These are phyloP conservation scores for Drosophila neocordata DNA, from an alignment of 1,140 invertebrate genomes.

Conservation along the genomic window DNA sequence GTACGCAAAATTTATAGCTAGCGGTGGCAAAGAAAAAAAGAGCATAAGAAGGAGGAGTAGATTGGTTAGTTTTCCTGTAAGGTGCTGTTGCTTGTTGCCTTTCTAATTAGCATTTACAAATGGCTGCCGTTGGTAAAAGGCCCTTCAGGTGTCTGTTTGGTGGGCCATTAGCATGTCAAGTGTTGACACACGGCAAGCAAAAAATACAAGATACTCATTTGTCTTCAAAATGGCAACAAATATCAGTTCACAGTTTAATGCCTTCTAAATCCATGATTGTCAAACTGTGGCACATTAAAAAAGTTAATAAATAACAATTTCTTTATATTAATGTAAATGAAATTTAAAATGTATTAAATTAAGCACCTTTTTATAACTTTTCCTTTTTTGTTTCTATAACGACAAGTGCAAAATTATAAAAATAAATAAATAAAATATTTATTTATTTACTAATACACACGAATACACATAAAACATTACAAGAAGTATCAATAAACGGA, in stretches of 20 bases:
- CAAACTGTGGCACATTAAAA: too few species aligned
- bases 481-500: too few species aligned
- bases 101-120: conserved; percentile 81
- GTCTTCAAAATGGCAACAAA: conserved; percentile 17
- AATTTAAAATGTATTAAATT: too few species aligned
- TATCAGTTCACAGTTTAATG: background rate
- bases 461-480: too few species aligned
- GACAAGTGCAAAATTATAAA: too few species aligned
- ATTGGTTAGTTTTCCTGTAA: conserved; percentile 1
- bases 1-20: conserved; percentile 66
- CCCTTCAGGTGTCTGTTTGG: conserved; percentile 41
- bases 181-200: conserved; percentile 46
- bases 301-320: too few species aligned
- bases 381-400: too few species aligned
- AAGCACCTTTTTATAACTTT: too few species aligned
- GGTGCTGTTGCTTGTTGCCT: conserved; percentile 43
- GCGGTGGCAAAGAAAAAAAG: conserved; percentile 17
- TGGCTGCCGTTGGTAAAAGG: conserved; percentile 41
- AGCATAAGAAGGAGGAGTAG: background rate
- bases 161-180: conserved; percentile 57
- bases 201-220: conserved; percentile 37
- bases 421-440: too few species aligned
- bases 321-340: too few species aligned
- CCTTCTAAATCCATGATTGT: too few species aligned
- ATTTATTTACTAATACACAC: too few species aligned